phyloP scores from a whole-genome alignment of 2,888 invertebrate species.

The Habrosyne pyritoides region DNA sequence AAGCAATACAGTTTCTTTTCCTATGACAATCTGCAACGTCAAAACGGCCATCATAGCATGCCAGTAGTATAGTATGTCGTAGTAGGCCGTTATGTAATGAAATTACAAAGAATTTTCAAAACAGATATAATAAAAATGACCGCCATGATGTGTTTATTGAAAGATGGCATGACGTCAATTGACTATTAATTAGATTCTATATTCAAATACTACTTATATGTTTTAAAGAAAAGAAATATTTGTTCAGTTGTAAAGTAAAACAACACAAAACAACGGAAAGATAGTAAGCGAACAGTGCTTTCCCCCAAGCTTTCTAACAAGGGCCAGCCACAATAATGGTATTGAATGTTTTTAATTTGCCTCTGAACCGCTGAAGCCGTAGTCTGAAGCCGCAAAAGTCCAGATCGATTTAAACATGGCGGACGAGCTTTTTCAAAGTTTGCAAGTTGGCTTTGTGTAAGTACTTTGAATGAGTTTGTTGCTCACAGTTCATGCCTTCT shows the following conservation, averaged over 20 bases:
- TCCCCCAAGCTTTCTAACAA: constrained; percentile 22
- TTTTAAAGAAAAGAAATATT: not conserved
- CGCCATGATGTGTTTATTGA: no score
- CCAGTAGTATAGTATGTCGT: no score
- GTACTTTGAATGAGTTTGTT: constrained; percentile 9
- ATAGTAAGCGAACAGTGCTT: constrained; percentile 11
- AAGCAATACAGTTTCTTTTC: no score
- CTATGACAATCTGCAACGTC: no score
- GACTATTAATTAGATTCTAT: no score
- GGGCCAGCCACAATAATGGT: constrained; percentile 34
- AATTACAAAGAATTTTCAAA: no score
- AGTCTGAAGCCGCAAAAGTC: constrained; percentile 54
- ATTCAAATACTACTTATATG: not conserved
- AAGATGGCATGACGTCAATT: no score
- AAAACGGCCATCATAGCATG: no score
- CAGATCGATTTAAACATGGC: constrained; percentile 54
- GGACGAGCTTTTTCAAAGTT: constrained; percentile 45
- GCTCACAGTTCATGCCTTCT: constrained; percentile 14
- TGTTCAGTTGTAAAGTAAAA: not conserved
- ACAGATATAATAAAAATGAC: no score
- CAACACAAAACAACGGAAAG: not conserved
- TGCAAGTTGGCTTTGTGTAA: constrained; percentile 17
- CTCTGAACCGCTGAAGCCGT: constrained; percentile 54
- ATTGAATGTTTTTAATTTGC: constrained; percentile 62
- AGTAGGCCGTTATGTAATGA: no score